Evolutionary conservation across 1,140 invertebrate genomes (phyloP).

Genomic region (Papilio helenus): DNA sequence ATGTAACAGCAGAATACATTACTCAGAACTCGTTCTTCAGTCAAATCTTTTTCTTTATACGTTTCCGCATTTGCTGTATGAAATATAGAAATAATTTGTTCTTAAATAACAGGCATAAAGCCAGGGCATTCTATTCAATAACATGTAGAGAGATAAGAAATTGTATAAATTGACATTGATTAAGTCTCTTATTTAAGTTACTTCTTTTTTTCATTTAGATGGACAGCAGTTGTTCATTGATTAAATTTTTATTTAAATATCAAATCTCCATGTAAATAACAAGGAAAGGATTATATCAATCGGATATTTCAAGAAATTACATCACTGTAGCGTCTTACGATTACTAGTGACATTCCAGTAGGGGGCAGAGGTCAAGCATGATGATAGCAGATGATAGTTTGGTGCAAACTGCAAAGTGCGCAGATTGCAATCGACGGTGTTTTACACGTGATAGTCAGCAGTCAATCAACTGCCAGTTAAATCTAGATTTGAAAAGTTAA

Average conservation of each 20-base stretch:
- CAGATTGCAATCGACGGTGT: background rate
- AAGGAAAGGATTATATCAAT: background rate
- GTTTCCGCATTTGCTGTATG: background rate
- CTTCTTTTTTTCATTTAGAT: background rate
- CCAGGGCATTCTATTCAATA: background rate
- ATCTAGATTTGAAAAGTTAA: background rate
- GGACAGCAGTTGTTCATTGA: background rate
- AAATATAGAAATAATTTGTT: background rate
- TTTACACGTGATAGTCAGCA: background rate
- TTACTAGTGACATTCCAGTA: background rate
- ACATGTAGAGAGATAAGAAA: too few relatives aligned
- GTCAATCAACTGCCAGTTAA: background rate
- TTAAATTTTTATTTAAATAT: background rate
- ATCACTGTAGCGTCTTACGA: background rate
- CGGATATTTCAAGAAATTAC: background rate
- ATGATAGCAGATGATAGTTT: background rate
- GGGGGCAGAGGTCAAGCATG: conserved; percentile 12
- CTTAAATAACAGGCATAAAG: too few relatives aligned
- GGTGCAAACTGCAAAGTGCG: conserved; percentile 18
- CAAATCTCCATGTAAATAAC: background rate
- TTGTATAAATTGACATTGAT: too few relatives aligned
- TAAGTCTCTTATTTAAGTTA: too few relatives aligned
- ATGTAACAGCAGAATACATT: background rate
- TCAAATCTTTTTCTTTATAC: background rate
- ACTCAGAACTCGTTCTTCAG: background rate